Conservation (phyloP, 2,113 vertebrate genomes). For the Oplegnathus fasciatus region DNA sequence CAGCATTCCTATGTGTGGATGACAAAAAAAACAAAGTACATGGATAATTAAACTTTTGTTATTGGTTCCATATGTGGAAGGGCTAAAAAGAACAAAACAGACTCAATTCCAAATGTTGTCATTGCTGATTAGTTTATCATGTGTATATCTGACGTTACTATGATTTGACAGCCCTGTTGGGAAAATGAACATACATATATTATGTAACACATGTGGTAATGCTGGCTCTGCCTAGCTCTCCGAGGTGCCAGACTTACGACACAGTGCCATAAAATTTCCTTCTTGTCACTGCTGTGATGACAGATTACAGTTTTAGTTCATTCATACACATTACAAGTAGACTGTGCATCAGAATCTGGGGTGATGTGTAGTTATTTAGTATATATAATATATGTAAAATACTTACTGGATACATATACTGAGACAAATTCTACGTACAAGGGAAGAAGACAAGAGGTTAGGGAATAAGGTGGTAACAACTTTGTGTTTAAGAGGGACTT, state of each 20-base stretch:
- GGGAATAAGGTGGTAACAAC: background rate
- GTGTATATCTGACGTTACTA: background rate
- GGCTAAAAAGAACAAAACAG: background rate
- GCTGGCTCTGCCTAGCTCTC: background rate
- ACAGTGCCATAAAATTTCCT: background rate
- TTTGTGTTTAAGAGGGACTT: background rate
- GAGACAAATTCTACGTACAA: background rate
- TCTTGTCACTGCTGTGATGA: conserved; percentile 12
- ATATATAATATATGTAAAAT: background rate
- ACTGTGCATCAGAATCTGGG: background rate
- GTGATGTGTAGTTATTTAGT: background rate
- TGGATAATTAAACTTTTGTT: background rate
- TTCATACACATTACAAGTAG: background rate
- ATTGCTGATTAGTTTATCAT: background rate
- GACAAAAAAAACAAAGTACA: background rate
- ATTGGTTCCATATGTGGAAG: conserved; percentile 23
- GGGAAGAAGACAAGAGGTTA: background rate
- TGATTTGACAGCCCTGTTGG: background rate
- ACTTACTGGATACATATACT: background rate
- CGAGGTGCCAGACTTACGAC: conserved; percentile 9
- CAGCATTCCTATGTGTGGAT: background rate
- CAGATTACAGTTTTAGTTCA: background rate
- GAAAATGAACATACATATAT: background rate
- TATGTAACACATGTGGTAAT: conserved; percentile 27
- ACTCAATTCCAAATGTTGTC: background rate